Conservation (phyloP, 2,888 invertebrate species). For the Sarcophaga subvicina region DNA sequence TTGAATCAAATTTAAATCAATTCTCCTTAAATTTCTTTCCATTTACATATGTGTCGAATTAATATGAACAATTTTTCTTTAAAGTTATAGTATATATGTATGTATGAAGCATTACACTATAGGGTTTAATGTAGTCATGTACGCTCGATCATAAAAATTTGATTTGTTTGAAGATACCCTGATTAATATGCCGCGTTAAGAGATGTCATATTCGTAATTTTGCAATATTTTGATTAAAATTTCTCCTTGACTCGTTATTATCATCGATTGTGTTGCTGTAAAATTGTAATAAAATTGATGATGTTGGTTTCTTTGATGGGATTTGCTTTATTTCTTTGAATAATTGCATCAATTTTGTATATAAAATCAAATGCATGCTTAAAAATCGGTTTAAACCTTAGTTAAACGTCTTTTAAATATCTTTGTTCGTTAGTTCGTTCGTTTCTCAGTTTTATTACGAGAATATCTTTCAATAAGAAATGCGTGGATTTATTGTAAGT, state of each 20-base stretch:
- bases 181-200: constrained; percentile 46
- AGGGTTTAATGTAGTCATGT: not conserved
- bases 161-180: constrained; percentile 13
- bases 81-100: no score
- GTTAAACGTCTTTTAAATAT: constrained; percentile 48
- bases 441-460: constrained; percentile 4
- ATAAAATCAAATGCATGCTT: constrained; percentile 38
- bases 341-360: constrained; percentile 22
- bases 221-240: constrained; percentile 56
- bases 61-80: no score
- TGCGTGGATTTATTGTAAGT: constrained; percentile 65
- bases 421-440: constrained; percentile 13
- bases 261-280: constrained; percentile 14
- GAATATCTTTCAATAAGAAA: constrained; percentile 50
- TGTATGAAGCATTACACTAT: no score
- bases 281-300: constrained; percentile 5
- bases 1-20: no score
- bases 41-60: no score
- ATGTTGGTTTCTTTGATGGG: not conserved
- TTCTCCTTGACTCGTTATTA: constrained; percentile 2
- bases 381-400: constrained; percentile 36
- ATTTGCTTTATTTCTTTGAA: not conserved
- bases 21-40: no score
- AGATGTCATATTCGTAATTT: constrained; percentile 38
- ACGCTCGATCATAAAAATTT: not conserved